A percentile compares a stretch with the other conserved stretches of the same genome.
Evolutionary conservation across 1,140 invertebrate genomes (phyloP).

Genomic region (Pachypeltis micranthus): DNA sequence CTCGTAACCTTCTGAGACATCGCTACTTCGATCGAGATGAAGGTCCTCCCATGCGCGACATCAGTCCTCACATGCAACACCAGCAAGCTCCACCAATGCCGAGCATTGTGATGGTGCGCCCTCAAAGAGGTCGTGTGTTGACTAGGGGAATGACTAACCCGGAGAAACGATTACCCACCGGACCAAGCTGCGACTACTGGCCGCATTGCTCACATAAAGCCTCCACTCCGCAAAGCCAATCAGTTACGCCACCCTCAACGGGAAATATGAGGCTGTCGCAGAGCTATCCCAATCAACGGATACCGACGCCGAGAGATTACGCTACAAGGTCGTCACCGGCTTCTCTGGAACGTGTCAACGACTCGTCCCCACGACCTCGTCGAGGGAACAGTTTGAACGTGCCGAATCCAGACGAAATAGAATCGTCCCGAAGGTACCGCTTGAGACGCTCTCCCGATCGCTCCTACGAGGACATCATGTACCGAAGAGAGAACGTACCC

Average conservation of each 20-base stretch:
- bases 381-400: conserved; percentile 22
- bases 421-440: conserved; percentile 1
- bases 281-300: conserved; percentile 39
- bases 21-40: conserved; percentile 36
- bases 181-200: conserved; percentile 44
- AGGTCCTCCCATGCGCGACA: conserved; percentile 23
- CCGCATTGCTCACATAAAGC: conserved; percentile 42
- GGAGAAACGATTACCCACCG: conserved; percentile 35
- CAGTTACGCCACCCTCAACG: conserved; percentile 11
- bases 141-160: conserved; percentile 13
- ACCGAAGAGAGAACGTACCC: conserved; percentile 7
- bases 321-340: conserved; percentile 26
- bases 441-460: conserved; percentile 19
- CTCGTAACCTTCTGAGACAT: conserved; percentile 37
- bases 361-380: conserved; percentile 18
- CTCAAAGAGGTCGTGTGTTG: conserved; percentile 10
- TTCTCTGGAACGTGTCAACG: conserved; percentile 31
- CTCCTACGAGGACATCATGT: conserved; percentile 13
- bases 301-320: conserved; percentile 5
- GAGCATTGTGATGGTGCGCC: conserved; percentile 11
- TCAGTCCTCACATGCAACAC: conserved; percentile 28
- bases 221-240: conserved; percentile 10
- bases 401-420: conserved; percentile 15
- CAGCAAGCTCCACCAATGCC: too few species aligned
- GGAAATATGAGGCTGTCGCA: conserved; percentile 41